A percentile compares a stretch with the other conserved stretches of the same genome.
These are phyloP conservation scores for Dryococelus australis DNA, from an alignment of 2,888 invertebrate species.

Conservation along the genomic window DNA sequence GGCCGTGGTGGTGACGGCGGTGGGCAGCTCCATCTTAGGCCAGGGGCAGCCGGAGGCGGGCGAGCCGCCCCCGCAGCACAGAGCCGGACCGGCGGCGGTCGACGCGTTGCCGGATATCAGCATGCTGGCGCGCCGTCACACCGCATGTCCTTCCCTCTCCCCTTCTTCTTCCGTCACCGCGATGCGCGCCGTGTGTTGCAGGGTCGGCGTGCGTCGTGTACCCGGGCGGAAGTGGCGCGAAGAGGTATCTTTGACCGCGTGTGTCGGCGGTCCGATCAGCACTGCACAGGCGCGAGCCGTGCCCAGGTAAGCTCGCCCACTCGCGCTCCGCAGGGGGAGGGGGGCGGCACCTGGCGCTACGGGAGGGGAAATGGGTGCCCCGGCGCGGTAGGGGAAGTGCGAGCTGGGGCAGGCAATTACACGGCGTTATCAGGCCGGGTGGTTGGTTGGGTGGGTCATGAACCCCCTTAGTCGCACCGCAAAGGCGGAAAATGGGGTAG, in stretches of 20 bases:
- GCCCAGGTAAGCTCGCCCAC: conserved; percentile 16
- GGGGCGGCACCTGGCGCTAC: neutral
- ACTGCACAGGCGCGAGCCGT: neutral
- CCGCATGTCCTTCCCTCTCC: neutral
- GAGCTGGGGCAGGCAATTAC: neutral
- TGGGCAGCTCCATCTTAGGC: conserved; percentile 56
- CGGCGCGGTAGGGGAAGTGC: neutral
- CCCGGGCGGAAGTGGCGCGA: no score
- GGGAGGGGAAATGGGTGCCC: neutral
- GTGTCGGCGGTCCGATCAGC: conserved; percentile 16
- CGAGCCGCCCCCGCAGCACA: conserved; percentile 5
- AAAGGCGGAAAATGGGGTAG: no score
- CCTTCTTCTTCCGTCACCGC: neutral
- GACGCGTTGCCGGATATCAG: conserved; percentile 16
- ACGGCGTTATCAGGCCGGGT: no score
- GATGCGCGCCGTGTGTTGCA: no score
- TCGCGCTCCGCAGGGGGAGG: neutral
- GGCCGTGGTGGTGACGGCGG: conserved; percentile 63
- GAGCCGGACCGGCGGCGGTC: conserved; percentile 3
- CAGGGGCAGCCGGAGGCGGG: conserved; percentile 16
- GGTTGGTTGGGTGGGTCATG: no score
- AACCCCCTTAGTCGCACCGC: no score
- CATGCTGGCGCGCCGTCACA: neutral
- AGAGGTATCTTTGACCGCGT: neutral
- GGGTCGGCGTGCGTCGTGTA: no score